These are phyloP conservation scores for Phoenicopterus ruber DNA, from an alignment of 2,113 vertebrate genomes.

Conservation along the genomic window DNA sequence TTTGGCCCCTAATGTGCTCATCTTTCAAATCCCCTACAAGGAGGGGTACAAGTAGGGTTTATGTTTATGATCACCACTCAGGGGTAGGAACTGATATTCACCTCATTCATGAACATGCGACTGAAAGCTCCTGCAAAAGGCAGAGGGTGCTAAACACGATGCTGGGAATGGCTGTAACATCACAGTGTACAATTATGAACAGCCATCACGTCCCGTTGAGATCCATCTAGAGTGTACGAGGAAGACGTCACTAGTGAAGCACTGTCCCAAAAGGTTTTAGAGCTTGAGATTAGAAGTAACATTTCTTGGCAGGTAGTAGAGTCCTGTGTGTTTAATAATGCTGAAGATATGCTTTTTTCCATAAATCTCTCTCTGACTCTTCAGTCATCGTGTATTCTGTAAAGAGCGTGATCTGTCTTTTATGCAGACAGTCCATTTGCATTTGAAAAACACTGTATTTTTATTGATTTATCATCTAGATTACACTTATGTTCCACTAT, in stretches of 20 bases:
- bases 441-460: background rate
- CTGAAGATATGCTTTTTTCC: background rate
- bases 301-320: background rate
- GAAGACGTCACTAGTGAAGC: background rate
- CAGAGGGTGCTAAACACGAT: background rate
- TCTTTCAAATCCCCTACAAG: background rate
- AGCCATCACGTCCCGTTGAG: rapidly evolving
- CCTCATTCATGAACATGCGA: background rate
- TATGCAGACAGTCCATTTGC: background rate
- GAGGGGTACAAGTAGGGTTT: background rate
- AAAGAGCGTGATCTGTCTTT: background rate
- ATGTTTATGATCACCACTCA: background rate
- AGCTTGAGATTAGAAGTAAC: background rate
- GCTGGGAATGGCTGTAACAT: background rate
- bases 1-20: background rate
- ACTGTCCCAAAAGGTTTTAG: background rate
- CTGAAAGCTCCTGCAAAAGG: background rate
- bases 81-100: background rate
- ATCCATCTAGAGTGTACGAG: background rate
- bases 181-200: background rate
- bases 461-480: background rate
- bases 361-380: background rate
- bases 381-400: background rate
- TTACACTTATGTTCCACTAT: background rate
- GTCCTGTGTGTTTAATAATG: background rate